Evolutionary conservation across 2,797 vertebrate genomes (phyloP), one percentile per base, ranked within the genome.

Genomic region (Phrynocephalus vlangalii): DNA sequence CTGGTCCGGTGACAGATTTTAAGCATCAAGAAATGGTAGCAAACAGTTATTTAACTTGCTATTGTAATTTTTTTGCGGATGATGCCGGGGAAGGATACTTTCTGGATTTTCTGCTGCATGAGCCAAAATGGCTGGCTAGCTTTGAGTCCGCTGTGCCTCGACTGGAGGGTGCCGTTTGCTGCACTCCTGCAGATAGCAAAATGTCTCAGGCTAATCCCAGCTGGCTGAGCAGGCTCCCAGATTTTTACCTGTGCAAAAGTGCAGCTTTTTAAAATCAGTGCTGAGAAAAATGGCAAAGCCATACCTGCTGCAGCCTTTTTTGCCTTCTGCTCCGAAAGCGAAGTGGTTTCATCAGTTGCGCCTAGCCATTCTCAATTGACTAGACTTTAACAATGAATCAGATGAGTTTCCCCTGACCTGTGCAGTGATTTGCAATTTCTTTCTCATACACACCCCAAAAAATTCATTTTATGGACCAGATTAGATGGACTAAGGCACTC

Each of bases 401-500:
- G 38, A 77, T 44, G 33, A 60, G 60, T 77, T 56, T 60, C 70
- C 33, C 50, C 82, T 52, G 33, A 18, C 16, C 82, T 56, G 82
- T 22, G 71, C 68, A 56, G 81, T 13, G 28, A 72, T 88, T 82
- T 90, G 76, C 87, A 52, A 83, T 89, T 94, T 90, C 70, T 91
- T 89, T 86, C 91, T 72, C 52, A 73, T 11, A 6, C 26, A n/a
- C 16, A 6, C 33, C 71, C 26, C 11, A 3, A 44, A 24, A 18
- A 50, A 86, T 38, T 63, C 56, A 22, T 76, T 26, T 82, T 67
- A 66, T 38, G 5, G 56, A 89, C 89, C 77, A 82, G 33, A 79
- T 90, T 88, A 82, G 89, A 87, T 86, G 86, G 91, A 92, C 83
- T 30, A 30, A 90, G 38, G 22, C 89, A 83, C 86, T 78, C 79